phyloP scores from a whole-genome alignment of 1,140 invertebrate species.

The Neocloeon triangulifer region DNA sequence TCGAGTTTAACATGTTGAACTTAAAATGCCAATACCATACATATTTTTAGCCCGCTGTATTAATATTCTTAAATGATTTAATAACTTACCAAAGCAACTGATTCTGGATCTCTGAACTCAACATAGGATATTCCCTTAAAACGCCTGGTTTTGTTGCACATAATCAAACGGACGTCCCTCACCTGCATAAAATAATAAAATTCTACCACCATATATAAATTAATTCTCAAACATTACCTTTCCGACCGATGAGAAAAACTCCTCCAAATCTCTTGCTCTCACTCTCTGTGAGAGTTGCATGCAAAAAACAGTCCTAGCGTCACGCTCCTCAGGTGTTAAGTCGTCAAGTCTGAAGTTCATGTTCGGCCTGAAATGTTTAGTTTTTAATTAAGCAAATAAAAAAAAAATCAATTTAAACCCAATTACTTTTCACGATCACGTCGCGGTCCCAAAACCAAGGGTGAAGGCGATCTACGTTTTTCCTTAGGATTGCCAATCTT shows the following conservation, averaged over 20 bases:
- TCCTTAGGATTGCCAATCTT: slow-evolving; percentile 21
- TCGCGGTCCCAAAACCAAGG: slow-evolving; percentile 12
- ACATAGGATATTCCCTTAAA: slow-evolving; percentile 99
- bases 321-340: slow-evolving; percentile 89
- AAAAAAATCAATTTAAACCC: slow-evolving; percentile 1
- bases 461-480: slow-evolving; percentile 15
- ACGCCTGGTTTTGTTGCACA: slow-evolving; percentile 93
- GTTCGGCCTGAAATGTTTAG: slow-evolving; percentile 1
- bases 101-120: slow-evolving; percentile 95
- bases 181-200: slow-evolving; percentile 17
- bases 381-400: slow-evolving; percentile 2
- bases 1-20: slow-evolving; percentile 5
- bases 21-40: slow-evolving; percentile 5
- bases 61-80: slow-evolving; percentile 1
- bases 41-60: slow-evolving; percentile 1
- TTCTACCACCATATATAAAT: not conserved
- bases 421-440: slow-evolving; percentile 11
- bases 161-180: slow-evolving; percentile 92
- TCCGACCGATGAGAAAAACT: slow-evolving; percentile 97
- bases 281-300: slow-evolving; percentile 91
- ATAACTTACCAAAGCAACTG: slow-evolving; percentile 65
- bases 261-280: slow-evolving; percentile 86
- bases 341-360: slow-evolving; percentile 25
- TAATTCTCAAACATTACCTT: slow-evolving; percentile 40
- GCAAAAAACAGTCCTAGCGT: slow-evolving; percentile 95